Percentiles rank a stretch among this genome's conserved stretches.
Evolutionary conservation across 2,888 invertebrate genomes (phyloP).

Genomic region (Dioctria rufipes): DNA sequence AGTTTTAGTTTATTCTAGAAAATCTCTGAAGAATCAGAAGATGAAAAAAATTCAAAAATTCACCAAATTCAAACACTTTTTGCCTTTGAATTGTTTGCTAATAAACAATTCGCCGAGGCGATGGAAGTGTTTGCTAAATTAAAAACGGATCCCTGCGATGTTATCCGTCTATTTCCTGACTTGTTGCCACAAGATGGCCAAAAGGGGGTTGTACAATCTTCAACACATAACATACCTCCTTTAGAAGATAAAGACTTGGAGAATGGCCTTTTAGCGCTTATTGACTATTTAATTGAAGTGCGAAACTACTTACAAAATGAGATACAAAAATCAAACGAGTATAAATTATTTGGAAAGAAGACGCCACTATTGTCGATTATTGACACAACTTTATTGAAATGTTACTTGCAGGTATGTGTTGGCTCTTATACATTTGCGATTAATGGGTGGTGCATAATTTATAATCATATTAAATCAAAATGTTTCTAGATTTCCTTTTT

Average conservation of each 20-base stretch:
- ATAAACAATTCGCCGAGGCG: slow-evolving; percentile 89
- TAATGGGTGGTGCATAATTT: no score
- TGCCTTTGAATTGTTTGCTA: slow-evolving; percentile 92
- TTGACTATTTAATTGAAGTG: slow-evolving; percentile 89
- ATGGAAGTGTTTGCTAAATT: slow-evolving; percentile 93
- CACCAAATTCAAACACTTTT: slow-evolving; percentile 91
- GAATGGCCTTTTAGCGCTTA: slow-evolving; percentile 88
- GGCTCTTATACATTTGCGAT: no score
- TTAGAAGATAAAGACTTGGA: slow-evolving; percentile 89
- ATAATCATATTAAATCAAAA: neutral
- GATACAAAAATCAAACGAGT: slow-evolving; percentile 67
- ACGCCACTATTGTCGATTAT: slow-evolving; percentile 89
- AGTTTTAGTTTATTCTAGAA: slow-evolving; percentile 74
- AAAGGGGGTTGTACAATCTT: slow-evolving; percentile 59
- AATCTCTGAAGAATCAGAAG: slow-evolving; percentile 84
- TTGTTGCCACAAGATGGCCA: slow-evolving; percentile 73
- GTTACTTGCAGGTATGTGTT: slow-evolving; percentile 87
- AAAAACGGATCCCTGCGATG: slow-evolving; percentile 94
- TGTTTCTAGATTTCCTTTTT: neutral
- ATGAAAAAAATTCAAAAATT: slow-evolving; percentile 85
- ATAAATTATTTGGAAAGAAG: slow-evolving; percentile 62
- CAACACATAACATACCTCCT: slow-evolving; percentile 63
- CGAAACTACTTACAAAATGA: slow-evolving; percentile 74
- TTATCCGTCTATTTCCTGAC: slow-evolving; percentile 95
- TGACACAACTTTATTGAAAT: slow-evolving; percentile 96